Conservation (phyloP, 2,888 invertebrate species). For the Zootermopsis nevadensis region DNA sequence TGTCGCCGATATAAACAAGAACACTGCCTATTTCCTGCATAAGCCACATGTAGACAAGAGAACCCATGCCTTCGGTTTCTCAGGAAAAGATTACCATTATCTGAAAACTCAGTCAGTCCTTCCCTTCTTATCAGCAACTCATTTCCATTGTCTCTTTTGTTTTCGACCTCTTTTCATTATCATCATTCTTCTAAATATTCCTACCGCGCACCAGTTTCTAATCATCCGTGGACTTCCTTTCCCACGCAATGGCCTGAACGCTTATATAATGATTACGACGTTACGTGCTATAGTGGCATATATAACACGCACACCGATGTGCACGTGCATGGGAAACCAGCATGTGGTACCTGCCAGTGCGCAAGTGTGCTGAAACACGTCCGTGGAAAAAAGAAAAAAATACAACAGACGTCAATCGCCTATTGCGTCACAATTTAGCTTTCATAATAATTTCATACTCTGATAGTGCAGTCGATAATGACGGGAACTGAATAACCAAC, state of each 20-base stretch:
- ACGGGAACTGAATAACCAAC: no score
- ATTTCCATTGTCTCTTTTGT: slow-evolving; percentile 12
- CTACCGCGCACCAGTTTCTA: neutral
- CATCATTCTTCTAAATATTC: slow-evolving; percentile 3
- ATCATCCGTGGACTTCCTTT: slow-evolving; percentile 40
- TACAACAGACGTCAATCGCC: no score
- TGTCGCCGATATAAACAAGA: no score
- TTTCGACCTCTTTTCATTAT: neutral
- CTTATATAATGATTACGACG: slow-evolving; percentile 12
- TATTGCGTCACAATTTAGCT: no score
- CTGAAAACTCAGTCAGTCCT: neutral
- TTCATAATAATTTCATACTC: no score
- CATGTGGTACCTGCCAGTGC: no score
- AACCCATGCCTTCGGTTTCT: neutral
- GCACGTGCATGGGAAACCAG: neutral
- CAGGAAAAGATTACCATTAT: slow-evolving; percentile 22
- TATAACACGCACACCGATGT: neutral
- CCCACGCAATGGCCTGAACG: slow-evolving; percentile 20
- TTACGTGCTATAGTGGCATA: neutral
- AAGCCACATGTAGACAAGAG: neutral
- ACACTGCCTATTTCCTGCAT: no score
- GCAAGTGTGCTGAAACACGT: no score
- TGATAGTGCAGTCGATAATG: no score
- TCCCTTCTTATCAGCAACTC: neutral
- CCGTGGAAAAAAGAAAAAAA: slow-evolving; percentile 6